These are phyloP conservation scores for Fukomys damarensis DNA, from an alignment of 2,113 vertebrate genomes.

Conservation along the genomic window DNA sequence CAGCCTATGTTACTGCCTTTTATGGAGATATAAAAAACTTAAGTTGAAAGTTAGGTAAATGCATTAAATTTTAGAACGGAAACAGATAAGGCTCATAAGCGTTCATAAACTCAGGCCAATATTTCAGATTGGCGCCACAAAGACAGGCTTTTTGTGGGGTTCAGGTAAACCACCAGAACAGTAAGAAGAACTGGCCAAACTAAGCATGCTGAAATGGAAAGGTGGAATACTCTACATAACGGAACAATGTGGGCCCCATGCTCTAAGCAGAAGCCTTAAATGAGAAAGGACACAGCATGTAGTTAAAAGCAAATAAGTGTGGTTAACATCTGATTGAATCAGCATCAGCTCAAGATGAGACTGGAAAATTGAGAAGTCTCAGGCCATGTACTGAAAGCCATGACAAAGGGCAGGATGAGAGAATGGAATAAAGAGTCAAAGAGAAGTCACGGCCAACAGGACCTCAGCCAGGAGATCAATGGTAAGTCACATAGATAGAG, in stretches of 20 bases:
- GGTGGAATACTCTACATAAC: not conserved
- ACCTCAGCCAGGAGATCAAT: not conserved
- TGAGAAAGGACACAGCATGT: not conserved
- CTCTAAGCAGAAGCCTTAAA: not conserved
- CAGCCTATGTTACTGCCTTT: not conserved
- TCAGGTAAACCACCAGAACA: not conserved
- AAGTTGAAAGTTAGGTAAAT: slow-evolving; percentile 18
- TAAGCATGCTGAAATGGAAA: not conserved
- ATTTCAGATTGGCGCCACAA: not conserved
- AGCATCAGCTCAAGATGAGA: not conserved
- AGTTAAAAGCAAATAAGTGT: not conserved
- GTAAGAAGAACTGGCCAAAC: not conserved
- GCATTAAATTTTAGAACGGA: not conserved
- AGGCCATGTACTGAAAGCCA: not conserved
- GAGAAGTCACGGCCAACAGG: not conserved
- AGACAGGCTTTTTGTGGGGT: not conserved
- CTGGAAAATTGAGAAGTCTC: not conserved
- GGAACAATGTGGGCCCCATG: not conserved
- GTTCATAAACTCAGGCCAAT: not conserved
- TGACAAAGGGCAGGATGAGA: not conserved
- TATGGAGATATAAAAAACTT: not conserved
- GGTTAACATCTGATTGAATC: not conserved
- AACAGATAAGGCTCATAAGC: not conserved
- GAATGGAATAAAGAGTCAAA: not conserved
- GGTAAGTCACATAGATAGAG: not conserved